Conservation (phyloP, 1,140 invertebrate genomes). For the Drosophila sp. region DNA sequence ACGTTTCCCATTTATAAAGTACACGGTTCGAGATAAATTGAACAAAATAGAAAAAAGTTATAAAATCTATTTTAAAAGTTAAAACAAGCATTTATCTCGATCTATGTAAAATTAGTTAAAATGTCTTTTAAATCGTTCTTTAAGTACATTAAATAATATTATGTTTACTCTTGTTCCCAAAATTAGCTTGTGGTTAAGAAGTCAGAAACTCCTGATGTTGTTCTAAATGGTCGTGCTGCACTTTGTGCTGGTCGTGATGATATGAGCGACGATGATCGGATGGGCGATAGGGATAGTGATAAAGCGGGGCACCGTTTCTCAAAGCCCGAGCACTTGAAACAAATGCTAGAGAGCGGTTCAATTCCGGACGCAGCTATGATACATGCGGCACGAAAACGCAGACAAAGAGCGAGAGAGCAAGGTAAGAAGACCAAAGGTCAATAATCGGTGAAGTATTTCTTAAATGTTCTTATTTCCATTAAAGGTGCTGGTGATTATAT, state of each 20-base stretch:
- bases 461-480: background rate
- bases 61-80: background rate
- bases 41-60: background rate
- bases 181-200: slow-evolving; percentile 86
- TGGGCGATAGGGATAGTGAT: slow-evolving; percentile 76
- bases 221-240: slow-evolving; percentile 92
- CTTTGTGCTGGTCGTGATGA: slow-evolving; percentile 91
- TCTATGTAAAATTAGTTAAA: background rate
- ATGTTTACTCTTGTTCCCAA: slow-evolving; percentile 18
- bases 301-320: slow-evolving; percentile 86
- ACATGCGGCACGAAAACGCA: slow-evolving; percentile 95
- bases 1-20: slow-evolving; percentile 7
- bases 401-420: slow-evolving; percentile 90
- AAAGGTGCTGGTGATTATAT: slow-evolving; percentile 90
- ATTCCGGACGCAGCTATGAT: slow-evolving; percentile 98
- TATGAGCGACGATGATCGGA: slow-evolving; percentile 88
- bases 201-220: slow-evolving; percentile 85
- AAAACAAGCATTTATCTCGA: background rate
- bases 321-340: slow-evolving; percentile 89
- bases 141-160: slow-evolving; percentile 51
- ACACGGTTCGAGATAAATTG: slow-evolving; percentile 11
- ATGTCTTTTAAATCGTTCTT: slow-evolving; percentile 8
- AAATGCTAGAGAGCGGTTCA: slow-evolving; percentile 92
- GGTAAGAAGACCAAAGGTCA: slow-evolving; percentile 50
- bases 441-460: background rate